A percentile compares a stretch with the other conserved stretches of the same genome.
phyloP scores from a whole-genome alignment of 2,888 invertebrate species.

The Cephonodes hylas region DNA sequence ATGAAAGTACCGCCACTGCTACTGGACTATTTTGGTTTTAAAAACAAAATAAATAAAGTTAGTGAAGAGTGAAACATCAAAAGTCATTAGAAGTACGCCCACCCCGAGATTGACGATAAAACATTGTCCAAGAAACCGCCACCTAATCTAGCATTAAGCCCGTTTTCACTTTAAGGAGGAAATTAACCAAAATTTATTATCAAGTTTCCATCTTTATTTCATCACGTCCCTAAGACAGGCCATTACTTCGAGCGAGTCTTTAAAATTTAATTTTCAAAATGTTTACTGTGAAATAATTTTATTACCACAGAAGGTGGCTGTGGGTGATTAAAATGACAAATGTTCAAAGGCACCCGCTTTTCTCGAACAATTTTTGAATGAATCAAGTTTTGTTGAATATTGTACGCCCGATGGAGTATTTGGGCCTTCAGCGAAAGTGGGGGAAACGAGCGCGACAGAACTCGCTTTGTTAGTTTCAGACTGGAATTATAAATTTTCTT shows the following conservation, averaged over 20 bases:
- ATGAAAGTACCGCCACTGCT: too few species aligned
- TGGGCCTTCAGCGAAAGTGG: not conserved
- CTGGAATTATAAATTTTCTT: not conserved
- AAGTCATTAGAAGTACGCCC: not conserved
- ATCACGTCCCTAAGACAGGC: constrained; percentile 28
- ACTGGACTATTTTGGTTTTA: too few species aligned
- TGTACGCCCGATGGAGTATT: not conserved
- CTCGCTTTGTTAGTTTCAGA: not conserved
- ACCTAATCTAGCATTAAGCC: constrained; percentile 6
- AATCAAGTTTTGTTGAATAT: constrained; percentile 6
- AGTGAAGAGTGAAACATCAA: not conserved
- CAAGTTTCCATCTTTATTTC: constrained; percentile 16
- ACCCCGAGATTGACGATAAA: not conserved
- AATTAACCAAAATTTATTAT: constrained; percentile 16
- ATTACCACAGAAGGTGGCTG: constrained; percentile 55
- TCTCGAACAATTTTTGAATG: constrained; percentile 10
- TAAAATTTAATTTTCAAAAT: constrained; percentile 63
- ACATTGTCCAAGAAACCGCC: not conserved
- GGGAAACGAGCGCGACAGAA: not conserved
- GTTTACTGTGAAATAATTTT: constrained; percentile 63
- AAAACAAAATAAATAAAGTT: too few species aligned
- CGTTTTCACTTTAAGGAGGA: constrained; percentile 11
- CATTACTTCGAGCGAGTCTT: constrained; percentile 44
- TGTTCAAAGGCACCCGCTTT: constrained; percentile 36
- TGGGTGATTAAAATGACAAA: constrained; percentile 56